These are phyloP conservation scores for Leucoptera coffeella DNA, from an alignment of 2,888 invertebrate species.

Conservation along the genomic window DNA sequence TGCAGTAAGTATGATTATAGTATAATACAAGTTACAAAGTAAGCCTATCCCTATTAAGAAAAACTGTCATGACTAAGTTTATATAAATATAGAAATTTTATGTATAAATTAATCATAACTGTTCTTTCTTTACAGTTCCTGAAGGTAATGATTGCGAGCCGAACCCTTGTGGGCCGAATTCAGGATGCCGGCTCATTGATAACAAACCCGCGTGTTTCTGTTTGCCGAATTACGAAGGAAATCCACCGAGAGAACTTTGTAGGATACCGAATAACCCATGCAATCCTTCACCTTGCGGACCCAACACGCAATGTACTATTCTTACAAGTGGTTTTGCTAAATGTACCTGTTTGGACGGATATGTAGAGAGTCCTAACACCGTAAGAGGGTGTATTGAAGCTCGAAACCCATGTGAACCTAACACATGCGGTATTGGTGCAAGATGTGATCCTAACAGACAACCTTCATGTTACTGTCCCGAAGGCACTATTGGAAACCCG, in stretches of 20 bases:
- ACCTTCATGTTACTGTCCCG: constrained; percentile 84
- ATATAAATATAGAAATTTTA: no score
- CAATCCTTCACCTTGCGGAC: constrained; percentile 80
- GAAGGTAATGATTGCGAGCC: constrained; percentile 80
- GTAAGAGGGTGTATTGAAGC: constrained; percentile 78
- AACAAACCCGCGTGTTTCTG: constrained; percentile 81
- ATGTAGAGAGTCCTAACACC: constrained; percentile 81
- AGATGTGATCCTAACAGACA: constrained; percentile 71
- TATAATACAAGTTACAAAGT: neutral
- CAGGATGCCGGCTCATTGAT: constrained; percentile 72
- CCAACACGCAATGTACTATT: constrained; percentile 78
- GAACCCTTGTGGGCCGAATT: constrained; percentile 78
- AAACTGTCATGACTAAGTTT: no score
- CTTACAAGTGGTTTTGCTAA: constrained; percentile 76
- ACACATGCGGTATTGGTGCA: constrained; percentile 73
- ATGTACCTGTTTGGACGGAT: constrained; percentile 80
- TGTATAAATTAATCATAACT: neutral
- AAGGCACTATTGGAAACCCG: constrained; percentile 75
- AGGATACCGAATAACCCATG: constrained; percentile 72
- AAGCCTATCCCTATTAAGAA: neutral
- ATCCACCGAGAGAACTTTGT: constrained; percentile 69
- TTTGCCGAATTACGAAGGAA: constrained; percentile 79
- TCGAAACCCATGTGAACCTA: constrained; percentile 75
- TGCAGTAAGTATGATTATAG: constrained; percentile 66
- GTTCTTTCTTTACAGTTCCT: constrained; percentile 59